These are phyloP conservation scores for Aurelia sp. DNA, from an alignment of 30 jellyfish, hydroid and myxozoan species.

Conservation along the genomic window DNA sequence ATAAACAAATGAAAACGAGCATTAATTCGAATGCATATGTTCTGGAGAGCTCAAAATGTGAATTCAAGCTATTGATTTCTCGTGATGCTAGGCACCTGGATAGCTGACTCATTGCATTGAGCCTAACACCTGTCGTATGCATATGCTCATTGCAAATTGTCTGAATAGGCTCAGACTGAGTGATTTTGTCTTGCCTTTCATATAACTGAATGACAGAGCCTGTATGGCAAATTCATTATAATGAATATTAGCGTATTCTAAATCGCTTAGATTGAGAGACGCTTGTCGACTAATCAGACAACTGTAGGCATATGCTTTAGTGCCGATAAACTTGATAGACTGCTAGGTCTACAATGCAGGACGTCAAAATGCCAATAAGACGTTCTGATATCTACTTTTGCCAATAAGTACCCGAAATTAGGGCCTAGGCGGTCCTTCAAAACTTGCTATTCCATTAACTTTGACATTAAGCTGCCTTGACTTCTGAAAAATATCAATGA, in stretches of 20 bases:
- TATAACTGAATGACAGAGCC: constrained; percentile 2
- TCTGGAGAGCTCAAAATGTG: not conserved
- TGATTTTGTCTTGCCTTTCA: not conserved
- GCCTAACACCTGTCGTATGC: constrained; percentile 51
- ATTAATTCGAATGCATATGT: constrained; percentile 7
- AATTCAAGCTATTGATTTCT: not conserved
- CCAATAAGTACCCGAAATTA: no score
- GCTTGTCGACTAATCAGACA: not conserved
- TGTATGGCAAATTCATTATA: not conserved
- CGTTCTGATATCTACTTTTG: no score
- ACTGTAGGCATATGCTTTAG: not conserved
- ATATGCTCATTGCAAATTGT: not conserved
- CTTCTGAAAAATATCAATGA: no score
- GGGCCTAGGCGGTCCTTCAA: no score
- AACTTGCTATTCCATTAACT: no score
- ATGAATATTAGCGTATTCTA: constrained; percentile 11
- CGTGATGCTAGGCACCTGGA: constrained; percentile 46
- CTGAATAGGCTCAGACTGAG: constrained; percentile 41
- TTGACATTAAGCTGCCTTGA: no score
- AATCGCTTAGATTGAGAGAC: constrained; percentile 5
- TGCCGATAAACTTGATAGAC: no score
- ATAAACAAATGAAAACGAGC: constrained; percentile 52
- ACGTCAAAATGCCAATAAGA: no score
- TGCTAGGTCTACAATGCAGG: no score
- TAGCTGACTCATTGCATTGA: constrained; percentile 46